Evolutionary conservation across 2,888 invertebrate genomes (phyloP).

Genomic region (Gari tellinella): DNA sequence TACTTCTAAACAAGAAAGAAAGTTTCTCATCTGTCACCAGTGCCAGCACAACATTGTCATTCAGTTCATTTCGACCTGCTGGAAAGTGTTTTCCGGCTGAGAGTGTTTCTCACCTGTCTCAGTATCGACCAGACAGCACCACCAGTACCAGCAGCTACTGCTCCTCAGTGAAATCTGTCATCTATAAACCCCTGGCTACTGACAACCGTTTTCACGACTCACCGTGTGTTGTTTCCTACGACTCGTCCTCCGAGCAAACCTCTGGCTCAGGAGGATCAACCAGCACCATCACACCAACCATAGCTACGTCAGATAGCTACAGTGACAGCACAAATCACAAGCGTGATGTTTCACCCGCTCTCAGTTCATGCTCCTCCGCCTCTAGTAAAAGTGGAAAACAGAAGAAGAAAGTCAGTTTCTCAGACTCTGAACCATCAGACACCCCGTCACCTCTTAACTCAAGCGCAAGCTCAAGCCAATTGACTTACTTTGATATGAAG

Average conservation of each 20-base stretch:
- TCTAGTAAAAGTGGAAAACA: constrained; percentile 59
- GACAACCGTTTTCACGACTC: constrained; percentile 30
- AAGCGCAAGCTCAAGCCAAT: constrained; percentile 50
- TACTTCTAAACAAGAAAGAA: constrained; percentile 61
- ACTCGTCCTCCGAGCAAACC: constrained; percentile 47
- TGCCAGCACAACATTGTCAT: constrained; percentile 53
- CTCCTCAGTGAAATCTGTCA: constrained; percentile 76
- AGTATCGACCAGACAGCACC: constrained; percentile 75
- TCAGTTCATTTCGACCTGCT: constrained; percentile 61
- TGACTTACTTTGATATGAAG: constrained; percentile 51
- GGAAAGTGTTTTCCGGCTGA: constrained; percentile 40
- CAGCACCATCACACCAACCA: constrained; percentile 42
- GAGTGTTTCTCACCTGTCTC: constrained; percentile 20
- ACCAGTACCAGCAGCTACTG: constrained; percentile 77
- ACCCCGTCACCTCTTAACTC: constrained; percentile 57
- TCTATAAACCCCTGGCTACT: constrained; percentile 68
- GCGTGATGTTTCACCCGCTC: constrained; percentile 57
- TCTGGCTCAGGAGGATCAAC: constrained; percentile 46
- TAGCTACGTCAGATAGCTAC: constrained; percentile 37
- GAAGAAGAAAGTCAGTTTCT: constrained; percentile 74
- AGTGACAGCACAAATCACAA: constrained; percentile 28
- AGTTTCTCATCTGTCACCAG: constrained; percentile 68
- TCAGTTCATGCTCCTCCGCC: constrained; percentile 57
- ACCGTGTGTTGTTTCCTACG: constrained; percentile 48
- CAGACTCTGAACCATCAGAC: constrained; percentile 69